Evolutionary conservation across 2,113 vertebrate species (phyloP).

Genomic region (Callipepla squamata): DNA sequence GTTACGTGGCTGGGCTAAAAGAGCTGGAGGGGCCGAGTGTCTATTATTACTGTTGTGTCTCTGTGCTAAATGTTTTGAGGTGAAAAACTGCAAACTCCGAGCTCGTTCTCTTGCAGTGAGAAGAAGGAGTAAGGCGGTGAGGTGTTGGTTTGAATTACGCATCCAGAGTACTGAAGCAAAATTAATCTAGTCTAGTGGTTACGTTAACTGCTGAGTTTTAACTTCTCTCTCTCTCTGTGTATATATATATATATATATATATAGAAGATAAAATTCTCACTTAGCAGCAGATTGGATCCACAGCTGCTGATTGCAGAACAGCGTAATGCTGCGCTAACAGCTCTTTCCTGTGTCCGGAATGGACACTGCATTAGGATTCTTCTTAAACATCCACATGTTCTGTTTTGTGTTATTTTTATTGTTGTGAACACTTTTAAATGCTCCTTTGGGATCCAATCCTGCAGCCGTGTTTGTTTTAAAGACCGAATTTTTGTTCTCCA

Average conservation of each 20-base stretch:
- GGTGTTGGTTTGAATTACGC: conserved; percentile 2
- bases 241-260: background rate
- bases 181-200: background rate
- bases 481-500: accelerated
- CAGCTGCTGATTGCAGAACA: conserved; percentile 24
- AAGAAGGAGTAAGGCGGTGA: background rate
- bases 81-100: background rate
- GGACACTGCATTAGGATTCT: conserved; percentile 22
- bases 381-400: conserved; percentile 36
- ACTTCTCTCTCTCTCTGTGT: background rate
- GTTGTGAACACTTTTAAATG: conserved; percentile 48
- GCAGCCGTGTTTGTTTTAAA: conserved; percentile 8
- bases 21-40: background rate
- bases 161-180: background rate
- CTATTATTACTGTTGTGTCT: background rate
- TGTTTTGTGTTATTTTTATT: conserved; percentile 64
- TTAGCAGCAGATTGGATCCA: conserved; percentile 4
- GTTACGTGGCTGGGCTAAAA: background rate
- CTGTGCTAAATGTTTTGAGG: background rate
- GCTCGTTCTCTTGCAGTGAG: background rate
- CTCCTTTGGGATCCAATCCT: conserved; percentile 51
- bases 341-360: conserved; percentile 25
- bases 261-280: conserved; percentile 13
- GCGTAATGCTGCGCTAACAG: conserved; percentile 38
- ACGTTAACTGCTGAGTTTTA: background rate